Conservation (phyloP, 2,113 vertebrate genomes). For the Phycodurus eques region DNA sequence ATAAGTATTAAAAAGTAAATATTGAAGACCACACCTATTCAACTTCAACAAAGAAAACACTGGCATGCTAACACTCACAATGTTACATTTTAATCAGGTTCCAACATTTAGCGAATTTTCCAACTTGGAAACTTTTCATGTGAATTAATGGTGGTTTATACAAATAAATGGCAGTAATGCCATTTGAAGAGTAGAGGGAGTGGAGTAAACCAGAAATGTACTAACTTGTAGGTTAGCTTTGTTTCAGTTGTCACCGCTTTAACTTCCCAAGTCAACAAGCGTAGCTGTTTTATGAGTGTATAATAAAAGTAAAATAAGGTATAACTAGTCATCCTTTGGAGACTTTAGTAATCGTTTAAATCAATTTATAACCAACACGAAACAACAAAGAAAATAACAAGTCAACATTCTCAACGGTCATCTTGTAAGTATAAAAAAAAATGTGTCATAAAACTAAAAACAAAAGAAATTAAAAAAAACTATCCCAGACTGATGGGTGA, state of each 20-base stretch:
- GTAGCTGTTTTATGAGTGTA: not conserved
- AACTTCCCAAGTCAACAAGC: too few relatives aligned
- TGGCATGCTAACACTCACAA: not conserved
- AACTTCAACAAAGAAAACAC: conserved; percentile 25
- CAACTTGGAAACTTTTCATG: too few relatives aligned
- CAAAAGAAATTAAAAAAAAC: too few relatives aligned
- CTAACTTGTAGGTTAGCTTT: not conserved
- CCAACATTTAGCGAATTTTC: too few relatives aligned
- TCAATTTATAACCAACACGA: not conserved
- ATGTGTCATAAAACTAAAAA: too few relatives aligned
- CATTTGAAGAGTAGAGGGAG: too few relatives aligned
- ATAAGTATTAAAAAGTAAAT: conserved; percentile 35
- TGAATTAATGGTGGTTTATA: not conserved
- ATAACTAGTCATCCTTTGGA: too few relatives aligned
- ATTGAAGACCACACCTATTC: conserved; percentile 37
- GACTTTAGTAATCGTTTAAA: not conserved
- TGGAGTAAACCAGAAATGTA: not conserved
- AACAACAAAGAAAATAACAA: not conserved
- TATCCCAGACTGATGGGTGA: too few relatives aligned
- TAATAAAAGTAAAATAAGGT: not conserved
- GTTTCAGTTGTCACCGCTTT: too few relatives aligned
- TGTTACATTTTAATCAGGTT: not conserved
- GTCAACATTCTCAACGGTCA: not conserved
- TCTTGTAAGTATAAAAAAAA: too few relatives aligned
- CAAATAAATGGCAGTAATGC: not conserved